These are phyloP conservation scores for Bubalus kerabau DNA, from an alignment of 2,113 vertebrate species.

Conservation along the genomic window DNA sequence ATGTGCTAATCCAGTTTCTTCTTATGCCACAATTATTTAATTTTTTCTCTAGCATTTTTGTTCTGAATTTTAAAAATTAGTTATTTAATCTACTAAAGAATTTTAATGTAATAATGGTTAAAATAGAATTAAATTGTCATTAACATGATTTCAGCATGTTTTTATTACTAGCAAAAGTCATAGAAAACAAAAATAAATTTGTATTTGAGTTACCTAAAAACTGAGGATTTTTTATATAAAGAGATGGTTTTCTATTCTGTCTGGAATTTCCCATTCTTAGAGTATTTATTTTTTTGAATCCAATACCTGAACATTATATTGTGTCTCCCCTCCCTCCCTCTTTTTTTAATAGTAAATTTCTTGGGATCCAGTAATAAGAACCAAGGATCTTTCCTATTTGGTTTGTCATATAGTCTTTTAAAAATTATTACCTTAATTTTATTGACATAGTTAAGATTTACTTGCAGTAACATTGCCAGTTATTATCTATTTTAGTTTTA, in stretches of 20 bases:
- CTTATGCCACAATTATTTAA: neutral
- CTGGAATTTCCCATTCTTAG: neutral
- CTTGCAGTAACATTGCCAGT: neutral
- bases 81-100: neutral
- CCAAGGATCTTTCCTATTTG: neutral
- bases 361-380: neutral
- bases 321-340: neutral
- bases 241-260: neutral
- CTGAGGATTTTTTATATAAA: neutral
- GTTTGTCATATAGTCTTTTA: neutral
- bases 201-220: neutral
- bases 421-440: neutral
- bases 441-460: neutral
- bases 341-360: neutral
- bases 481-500: constrained; percentile 11
- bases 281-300: neutral
- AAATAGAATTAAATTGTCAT: constrained; percentile 5
- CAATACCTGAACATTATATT: neutral
- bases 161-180: neutral
- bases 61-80: neutral
- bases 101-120: neutral
- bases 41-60: constrained; percentile 5
- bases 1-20: neutral
- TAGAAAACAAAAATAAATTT: neutral
- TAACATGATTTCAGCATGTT: neutral